These are phyloP conservation scores for Xiphophorus birchmanni DNA, from an alignment of 2,797 vertebrate genomes.

Conservation along the genomic window DNA sequence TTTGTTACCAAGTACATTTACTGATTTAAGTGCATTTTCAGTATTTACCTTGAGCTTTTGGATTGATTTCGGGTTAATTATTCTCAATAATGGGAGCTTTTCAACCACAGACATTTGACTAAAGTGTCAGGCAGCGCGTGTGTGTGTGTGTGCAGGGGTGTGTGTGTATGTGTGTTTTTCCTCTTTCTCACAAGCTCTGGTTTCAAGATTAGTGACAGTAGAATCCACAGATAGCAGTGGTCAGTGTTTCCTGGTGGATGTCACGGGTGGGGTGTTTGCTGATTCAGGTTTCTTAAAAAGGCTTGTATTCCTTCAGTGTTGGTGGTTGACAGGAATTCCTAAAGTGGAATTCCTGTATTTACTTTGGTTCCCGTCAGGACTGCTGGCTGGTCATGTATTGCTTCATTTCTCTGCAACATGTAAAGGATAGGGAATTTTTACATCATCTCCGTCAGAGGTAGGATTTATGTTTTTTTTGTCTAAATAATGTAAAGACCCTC, in stretches of 20 bases:
- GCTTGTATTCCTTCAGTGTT: conserved; percentile 4
- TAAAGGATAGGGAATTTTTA: conserved; percentile 79
- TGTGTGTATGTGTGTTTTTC: conserved; percentile 35
- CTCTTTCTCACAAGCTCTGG: conserved; percentile 30
- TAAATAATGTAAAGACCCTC: not conserved
- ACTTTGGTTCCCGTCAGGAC: conserved; percentile 26
- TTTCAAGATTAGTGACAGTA: conserved; percentile 47
- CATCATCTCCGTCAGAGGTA: conserved; percentile 88
- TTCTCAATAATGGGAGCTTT: not conserved
- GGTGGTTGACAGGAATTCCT: conserved; percentile 14
- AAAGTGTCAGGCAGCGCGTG: conserved; percentile 18
- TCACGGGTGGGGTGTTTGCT: not conserved
- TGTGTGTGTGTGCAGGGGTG: not conserved
- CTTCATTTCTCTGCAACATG: conserved; percentile 71
- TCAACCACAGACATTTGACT: conserved; percentile 6
- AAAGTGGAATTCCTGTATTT: conserved; percentile 31
- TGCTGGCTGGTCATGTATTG: conserved; percentile 81
- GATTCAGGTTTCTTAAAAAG: not conserved
- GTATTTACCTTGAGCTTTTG: not conserved
- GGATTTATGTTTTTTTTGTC: conserved; percentile 46
- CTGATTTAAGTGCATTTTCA: not conserved
- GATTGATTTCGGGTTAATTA: not conserved
- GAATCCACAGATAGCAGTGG: conserved; percentile 9
- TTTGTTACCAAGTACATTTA: not conserved
- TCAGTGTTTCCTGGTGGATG: conserved; percentile 8